Base-by-base conservation (phyloP, 2,888 invertebrate genomes). In the Acanthosepion lycidas region DNA sequence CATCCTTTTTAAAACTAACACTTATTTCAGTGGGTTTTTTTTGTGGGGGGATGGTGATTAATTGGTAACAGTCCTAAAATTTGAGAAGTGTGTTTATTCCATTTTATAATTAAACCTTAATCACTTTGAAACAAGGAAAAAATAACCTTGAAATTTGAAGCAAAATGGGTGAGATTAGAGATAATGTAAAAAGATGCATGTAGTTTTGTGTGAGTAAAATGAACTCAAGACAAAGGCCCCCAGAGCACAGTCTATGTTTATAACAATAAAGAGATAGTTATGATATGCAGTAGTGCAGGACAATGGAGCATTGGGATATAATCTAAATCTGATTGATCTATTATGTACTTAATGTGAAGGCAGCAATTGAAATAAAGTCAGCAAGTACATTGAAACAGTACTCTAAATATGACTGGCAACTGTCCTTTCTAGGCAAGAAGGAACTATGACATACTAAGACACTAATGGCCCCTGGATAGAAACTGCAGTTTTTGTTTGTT, bases 391-490 rank as follows among this genome's bases (percentile, higher is more conserved):
- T n/a, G 8, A 12, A 78, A 78, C 78, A n/a, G n/a, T 78, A n/a
- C 78, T 9, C 18, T n/a, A 78, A 78, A 78, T 78, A 78, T 78
- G 33, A 78, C 12, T 5, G n/a, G n/a, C 78, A 78, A 78, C 33
- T 78, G 78, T 78, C 78, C 78, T 78, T 78, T 78, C n/a, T 9
- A 78, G 33, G 15, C n/a, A 78, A n/a, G 33, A n/a, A 33, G 78
- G n/a, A 78, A 78, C n/a, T 78, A 78, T 33, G 33, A 78, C 64
- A 23, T 64, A 23, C 28, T 28, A 64, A 64, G 33, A 33, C 9
- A n/a, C n/a, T 78, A 33, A 78, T 78, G 78, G 78, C 78, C 78
- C 78, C 78, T 78, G 78, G 78, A 78, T 78, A 78, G 33, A 78
- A 78, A 9, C 12, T 15, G 18, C n/a, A 78, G 12, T 5, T 78